Evolutionary conservation across 2,797 vertebrate species (phyloP), one percentile per base, ranked within the genome.

Genomic region (Sparidentex hasta): DNA sequence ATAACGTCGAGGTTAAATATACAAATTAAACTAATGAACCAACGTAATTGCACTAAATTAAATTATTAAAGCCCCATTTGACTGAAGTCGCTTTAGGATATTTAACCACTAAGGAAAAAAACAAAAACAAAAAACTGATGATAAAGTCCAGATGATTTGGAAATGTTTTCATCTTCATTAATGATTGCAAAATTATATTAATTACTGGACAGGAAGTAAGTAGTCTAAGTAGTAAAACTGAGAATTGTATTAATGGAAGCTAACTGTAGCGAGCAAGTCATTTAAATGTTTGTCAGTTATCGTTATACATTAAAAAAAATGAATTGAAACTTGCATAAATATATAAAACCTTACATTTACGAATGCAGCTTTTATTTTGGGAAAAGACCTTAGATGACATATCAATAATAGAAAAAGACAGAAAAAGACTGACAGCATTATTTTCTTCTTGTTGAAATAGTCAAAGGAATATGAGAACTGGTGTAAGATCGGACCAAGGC

Each of bases 1-100:
- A 50, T 61, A 68, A 78, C 74, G 67, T 23, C 56, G 20, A 75
- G 79, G 86, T 86, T 90, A 80, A 90, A 87, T 62, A 71, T 18
- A 85, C 71, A 85, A 78, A 82, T 71, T 85, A 83, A 85, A 85
- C 56, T 61, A 87, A 85, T 83, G 70, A 83, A 80, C 44, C 23
- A 58, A 71, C 71, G 58, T 78, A 87, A 86, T 88, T 82, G 81
- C 8, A 5, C 27, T 38, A 65, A 83, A 82, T 86, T 71, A 38
- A 86, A 82, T 83, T 55, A 85, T 85, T 74, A 72, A 74, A 38
- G 43, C 14, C 8, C 17, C 41, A 41, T 75, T 75, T 67, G 82
- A 62, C 76, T 51, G 25, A 47, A 56, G 21, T 68, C 54, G 71
- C 68, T 74, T 27, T 29, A 21, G 88, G 80, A 64, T 75, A 82